phyloP scores from a whole-genome alignment of 2,888 invertebrate genomes.

The Augochlorella aurata region DNA sequence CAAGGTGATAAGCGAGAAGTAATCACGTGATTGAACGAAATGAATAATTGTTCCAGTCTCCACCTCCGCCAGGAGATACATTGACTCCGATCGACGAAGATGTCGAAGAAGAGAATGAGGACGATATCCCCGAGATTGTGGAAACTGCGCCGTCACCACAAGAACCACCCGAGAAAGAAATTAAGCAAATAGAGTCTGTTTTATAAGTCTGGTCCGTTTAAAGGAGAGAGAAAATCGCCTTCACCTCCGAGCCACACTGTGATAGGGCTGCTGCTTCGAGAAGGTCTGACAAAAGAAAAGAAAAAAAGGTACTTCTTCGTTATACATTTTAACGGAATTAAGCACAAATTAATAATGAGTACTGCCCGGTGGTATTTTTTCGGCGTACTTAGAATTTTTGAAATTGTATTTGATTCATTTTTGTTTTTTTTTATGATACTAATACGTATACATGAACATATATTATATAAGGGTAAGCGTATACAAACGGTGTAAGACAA shows the following conservation, averaged over 20 bases:
- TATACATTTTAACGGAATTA: conserved; percentile 70
- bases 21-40: not conserved
- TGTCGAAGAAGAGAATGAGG: conserved; percentile 87
- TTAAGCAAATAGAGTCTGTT: conserved; percentile 89
- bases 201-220: conserved; percentile 82
- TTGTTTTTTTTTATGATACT: conserved; percentile 47
- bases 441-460: conserved; percentile 4
- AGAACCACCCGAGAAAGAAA: conserved; percentile 83
- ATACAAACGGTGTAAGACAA: conserved; percentile 45
- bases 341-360: conserved; percentile 70
- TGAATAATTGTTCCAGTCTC: conserved; percentile 81
- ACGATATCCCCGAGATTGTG: conserved; percentile 90
- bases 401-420: conserved; percentile 56
- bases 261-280: conserved; percentile 74
- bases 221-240: conserved; percentile 65
- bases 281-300: conserved; percentile 57
- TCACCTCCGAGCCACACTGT: conserved; percentile 79
- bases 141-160: conserved; percentile 87
- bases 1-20: not conserved
- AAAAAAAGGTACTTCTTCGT: conserved; percentile 63
- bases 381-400: conserved; percentile 64
- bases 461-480: conserved; percentile 19
- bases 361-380: conserved; percentile 69
- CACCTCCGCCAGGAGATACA: conserved; percentile 87
- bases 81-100: conserved; percentile 91